Percentiles rank a stretch among this genome's conserved stretches.
Evolutionary conservation across 2,797 vertebrate species (phyloP).

Genomic region (Hemitrygon akajei): DNA sequence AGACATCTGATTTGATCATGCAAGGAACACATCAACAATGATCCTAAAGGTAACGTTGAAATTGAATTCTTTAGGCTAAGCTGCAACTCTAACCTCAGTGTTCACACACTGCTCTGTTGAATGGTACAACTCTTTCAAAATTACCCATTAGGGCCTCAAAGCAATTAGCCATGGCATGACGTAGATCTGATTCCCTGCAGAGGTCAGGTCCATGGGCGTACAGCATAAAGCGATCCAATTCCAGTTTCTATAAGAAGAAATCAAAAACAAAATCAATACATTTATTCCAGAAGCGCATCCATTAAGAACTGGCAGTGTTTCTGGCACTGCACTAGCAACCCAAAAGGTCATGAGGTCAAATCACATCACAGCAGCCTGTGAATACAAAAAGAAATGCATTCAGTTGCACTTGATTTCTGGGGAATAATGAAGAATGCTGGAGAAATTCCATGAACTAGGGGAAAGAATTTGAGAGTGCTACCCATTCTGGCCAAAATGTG

Average conservation of each 20-base stretch:
- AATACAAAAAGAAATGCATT: too few species aligned
- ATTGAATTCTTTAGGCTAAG: not conserved
- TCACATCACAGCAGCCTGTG: too few species aligned
- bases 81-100: not conserved
- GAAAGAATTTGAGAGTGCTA: too few species aligned
- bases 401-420: too few species aligned
- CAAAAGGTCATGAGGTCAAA: not conserved
- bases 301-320: not conserved
- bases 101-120: not conserved
- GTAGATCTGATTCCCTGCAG: constrained; percentile 91
- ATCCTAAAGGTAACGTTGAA: not conserved
- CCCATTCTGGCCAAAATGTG: too few species aligned
- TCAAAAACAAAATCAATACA: not conserved
- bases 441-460: too few species aligned
- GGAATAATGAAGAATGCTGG: too few species aligned
- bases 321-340: not conserved
- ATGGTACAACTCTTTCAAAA: not conserved
- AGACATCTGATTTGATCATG: not conserved
- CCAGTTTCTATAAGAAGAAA: constrained; percentile 74
- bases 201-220: constrained; percentile 95
- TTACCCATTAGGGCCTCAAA: constrained; percentile 96
- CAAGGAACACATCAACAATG: not conserved
- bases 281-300: not conserved
- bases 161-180: constrained; percentile 98
- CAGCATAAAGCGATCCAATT: constrained; percentile 94